A percentile compares a stretch with the other conserved stretches of the same genome.
Conservation (phyloP, 30 jellyfish, hydroid and myxozoan genomes). For the Cassiopea andromeda region DNA sequence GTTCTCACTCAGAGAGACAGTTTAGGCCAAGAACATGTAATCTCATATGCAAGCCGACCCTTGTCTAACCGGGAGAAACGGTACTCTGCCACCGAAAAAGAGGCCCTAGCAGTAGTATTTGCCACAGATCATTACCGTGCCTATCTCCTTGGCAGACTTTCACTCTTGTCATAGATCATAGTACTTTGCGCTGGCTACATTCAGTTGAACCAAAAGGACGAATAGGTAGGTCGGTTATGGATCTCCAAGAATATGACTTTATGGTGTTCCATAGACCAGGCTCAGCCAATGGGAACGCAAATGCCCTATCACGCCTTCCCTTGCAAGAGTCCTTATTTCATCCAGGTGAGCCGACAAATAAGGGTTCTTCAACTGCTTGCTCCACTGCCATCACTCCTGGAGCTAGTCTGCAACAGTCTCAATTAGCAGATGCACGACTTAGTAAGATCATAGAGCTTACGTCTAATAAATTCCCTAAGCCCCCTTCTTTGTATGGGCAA, state of each 20-base stretch:
- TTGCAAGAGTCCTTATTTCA: background rate
- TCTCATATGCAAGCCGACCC: slow-evolving; percentile 59
- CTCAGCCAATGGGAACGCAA: slow-evolving; percentile 59
- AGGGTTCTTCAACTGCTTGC: background rate
- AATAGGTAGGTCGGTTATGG: slow-evolving; percentile 73
- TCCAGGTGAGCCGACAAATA: background rate
- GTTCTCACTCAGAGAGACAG: slow-evolving; percentile 48
- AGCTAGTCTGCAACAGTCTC: slow-evolving; percentile 10
- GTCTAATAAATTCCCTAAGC: slow-evolving; percentile 15
- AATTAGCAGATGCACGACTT: slow-evolving; percentile 12
- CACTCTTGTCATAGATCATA: slow-evolving; percentile 55
- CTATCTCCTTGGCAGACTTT: slow-evolving; percentile 59
- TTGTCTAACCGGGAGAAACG: slow-evolving; percentile 33
- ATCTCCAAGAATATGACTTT: slow-evolving; percentile 48
- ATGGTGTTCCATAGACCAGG: slow-evolving; percentile 59
- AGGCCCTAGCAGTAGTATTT: slow-evolving; percentile 53
- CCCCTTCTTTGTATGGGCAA: slow-evolving; percentile 46
- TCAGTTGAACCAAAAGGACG: slow-evolving; percentile 70
- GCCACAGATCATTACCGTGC: slow-evolving; percentile 36
- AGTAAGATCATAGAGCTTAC: slow-evolving; percentile 14
- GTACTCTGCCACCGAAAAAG: slow-evolving; percentile 68
- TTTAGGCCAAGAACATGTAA: slow-evolving; percentile 32
- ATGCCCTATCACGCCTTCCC: slow-evolving; percentile 70
- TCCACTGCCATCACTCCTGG: slow-evolving; percentile 32
- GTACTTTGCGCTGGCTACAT: slow-evolving; percentile 73